Base-by-base conservation (phyloP, 2,888 invertebrate species). In the Epirrhoe tristata region DNA sequence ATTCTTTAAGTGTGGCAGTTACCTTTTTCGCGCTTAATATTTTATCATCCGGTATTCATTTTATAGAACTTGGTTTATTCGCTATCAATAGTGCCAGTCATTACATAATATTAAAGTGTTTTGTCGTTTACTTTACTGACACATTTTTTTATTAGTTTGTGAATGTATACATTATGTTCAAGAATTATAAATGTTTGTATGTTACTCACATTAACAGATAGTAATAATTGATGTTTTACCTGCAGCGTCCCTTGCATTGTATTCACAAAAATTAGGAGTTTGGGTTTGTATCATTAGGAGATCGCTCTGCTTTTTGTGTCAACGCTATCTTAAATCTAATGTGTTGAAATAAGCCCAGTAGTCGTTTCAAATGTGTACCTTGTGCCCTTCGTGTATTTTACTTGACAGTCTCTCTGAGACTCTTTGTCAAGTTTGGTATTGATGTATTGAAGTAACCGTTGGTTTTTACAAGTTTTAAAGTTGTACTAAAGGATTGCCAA, bases 401-500 rank as follows among this genome's bases (percentile, higher is more conserved):
- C 12, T 55, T 55, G 24, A 17, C 54, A 55, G 61, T 34, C 60
- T 17, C 39, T 60, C 10, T 60, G 31, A 53, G 39, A 53, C 39
- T 31, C 48, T 12, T n/a, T 16, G 14, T 62, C 39, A 39, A 51
- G 8, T 50, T 57, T 63, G 43, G 16, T 57, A 57, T 43, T 31
- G 39, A 52, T 57, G 16, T 57, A 57, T 43, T 63, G 48, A 46
- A 48, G 32, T 60, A 60, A 34, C 32, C 34, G 36, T 17, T 46
- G 6, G 12, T 52, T 57, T 66, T 12, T 12, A 16, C 14, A 36
- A 59, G 6, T 51, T 55, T 16, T 66, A 58, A 46, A 8, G 8
- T 65, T 57, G 48, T 61, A 54, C n/a, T n/a, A n/a, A 54, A 62
- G 58, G 48, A 17, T 66, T 63, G 69, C 66, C 69, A 69, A 69